Conservation (phyloP, 2,888 invertebrate genomes). For the Chorisops tibialis region DNA sequence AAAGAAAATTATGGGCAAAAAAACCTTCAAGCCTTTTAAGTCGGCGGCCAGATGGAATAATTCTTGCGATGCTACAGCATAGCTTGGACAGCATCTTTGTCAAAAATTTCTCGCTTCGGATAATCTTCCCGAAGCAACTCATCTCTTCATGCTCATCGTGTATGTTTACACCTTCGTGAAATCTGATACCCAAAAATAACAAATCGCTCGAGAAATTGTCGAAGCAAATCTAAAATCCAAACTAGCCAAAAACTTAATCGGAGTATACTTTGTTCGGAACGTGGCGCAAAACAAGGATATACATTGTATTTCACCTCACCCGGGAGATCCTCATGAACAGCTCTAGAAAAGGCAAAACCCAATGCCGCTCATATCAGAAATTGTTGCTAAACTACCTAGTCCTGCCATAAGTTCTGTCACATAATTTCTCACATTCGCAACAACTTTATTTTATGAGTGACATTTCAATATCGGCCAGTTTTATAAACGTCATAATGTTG, state of each 20-base stretch:
- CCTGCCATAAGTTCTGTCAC: no score
- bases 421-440: no score
- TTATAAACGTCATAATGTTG: no score
- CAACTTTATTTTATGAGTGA: no score
- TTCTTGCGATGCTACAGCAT: no score
- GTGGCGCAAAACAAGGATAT: conserved; percentile 95
- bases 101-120: conserved; percentile 58
- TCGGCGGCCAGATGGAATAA: no score
- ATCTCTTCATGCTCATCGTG: conserved; percentile 58
- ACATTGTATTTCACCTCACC: conserved; percentile 79
- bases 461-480: no score
- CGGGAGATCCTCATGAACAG: conserved; percentile 54
- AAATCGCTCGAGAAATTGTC: conserved; percentile 59
- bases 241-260: conserved; percentile 57
- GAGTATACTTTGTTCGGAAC: conserved; percentile 76
- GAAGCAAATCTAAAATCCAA: conserved; percentile 59
- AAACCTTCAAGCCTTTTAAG: no score
- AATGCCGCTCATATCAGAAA: neutral
- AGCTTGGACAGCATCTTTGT: no score
- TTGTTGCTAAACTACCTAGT: no score
- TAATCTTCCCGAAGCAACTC: conserved; percentile 39
- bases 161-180: conserved; percentile 86
- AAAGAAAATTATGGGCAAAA: no score
- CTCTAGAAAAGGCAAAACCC: conserved; percentile 29
- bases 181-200: conserved; percentile 57